Conservation (phyloP, 2,797 vertebrate genomes). For the Anabacerthia variegaticeps region DNA sequence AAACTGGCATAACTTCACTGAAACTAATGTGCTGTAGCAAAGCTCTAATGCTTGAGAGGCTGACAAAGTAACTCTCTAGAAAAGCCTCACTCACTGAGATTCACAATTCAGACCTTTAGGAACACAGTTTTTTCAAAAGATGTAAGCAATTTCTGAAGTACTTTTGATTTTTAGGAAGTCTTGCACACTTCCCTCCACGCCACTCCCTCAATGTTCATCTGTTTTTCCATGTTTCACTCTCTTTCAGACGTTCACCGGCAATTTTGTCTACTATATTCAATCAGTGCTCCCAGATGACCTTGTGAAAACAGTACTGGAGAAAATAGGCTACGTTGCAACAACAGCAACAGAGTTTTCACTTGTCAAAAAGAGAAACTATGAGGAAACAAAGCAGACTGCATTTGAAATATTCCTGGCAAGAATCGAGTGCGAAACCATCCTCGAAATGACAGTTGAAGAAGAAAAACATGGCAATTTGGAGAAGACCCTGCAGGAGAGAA, state of each 20-base stretch:
- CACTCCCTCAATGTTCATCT: background rate
- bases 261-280: slow-evolving; percentile 84
- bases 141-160: background rate
- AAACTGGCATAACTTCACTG: background rate
- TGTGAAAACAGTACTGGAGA: slow-evolving; percentile 77
- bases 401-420: slow-evolving; percentile 87
- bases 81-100: background rate
- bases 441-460: slow-evolving; percentile 73
- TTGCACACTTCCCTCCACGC: background rate
- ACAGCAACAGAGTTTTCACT: slow-evolving; percentile 79
- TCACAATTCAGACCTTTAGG: background rate
- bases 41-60: background rate
- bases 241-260: slow-evolving; percentile 85
- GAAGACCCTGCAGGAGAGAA: slow-evolving; percentile 52
- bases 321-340: slow-evolving; percentile 82
- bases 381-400: slow-evolving; percentile 74
- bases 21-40: background rate
- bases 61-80: background rate
- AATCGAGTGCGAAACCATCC: slow-evolving; percentile 76
- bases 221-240: background rate
- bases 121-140: background rate
- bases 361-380: slow-evolving; percentile 64
- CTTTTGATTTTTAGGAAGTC: background rate
- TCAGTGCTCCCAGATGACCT: slow-evolving; percentile 76
- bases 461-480: slow-evolving; percentile 16